Base-by-base conservation (phyloP, 2,113 vertebrate species). In the Rhinolophus ferrumequinum region DNA sequence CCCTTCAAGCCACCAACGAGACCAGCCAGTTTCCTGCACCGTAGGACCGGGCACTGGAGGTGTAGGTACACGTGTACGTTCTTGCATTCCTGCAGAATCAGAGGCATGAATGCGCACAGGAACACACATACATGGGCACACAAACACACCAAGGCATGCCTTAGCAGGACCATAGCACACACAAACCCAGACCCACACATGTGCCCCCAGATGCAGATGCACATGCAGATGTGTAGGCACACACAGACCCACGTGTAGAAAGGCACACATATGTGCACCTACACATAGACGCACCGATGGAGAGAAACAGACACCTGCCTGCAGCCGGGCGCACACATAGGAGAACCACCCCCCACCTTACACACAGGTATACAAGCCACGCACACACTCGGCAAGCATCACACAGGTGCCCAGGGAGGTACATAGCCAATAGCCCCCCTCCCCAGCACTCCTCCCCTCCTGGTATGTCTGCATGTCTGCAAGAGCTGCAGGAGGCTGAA, bases 151-250 rank as follows among this genome's bases (percentile, higher is more conserved):
- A 24, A 50, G 5, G 18, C 44, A 33, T 0, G 13, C 41, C 60
- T 38, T 19, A 26, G n/a, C 13, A 38, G 33, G 10, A 79, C 28
- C 6, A 6, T 0, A 7, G 12, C 16, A 19, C 11, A 19, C 24
- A 4, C 1, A 64, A 79, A 0, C 30, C 4, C 0, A 1, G 35
- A 21, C 35, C 14, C 30, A 10, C 4, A 35, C 35, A 18, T 6
- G 9, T 9, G 11, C 22, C 9, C 47, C 24, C 1, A 30, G 41
- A n/a, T 16, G 33, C 8, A 56, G 56, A 38, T 21, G 30, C n/a
- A 14, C 9, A 11, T 28, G 6, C 47, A 76, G 35, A 54, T 3
- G 9, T 1, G 5, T 1, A 33, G 69, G 64, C 9, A 2, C 0
- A 26, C 35, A 41, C 12, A 16, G 24, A 41, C 15, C 24, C 76